Base-by-base conservation (phyloP, 2,797 vertebrate species). In the Cuculus canorus region DNA sequence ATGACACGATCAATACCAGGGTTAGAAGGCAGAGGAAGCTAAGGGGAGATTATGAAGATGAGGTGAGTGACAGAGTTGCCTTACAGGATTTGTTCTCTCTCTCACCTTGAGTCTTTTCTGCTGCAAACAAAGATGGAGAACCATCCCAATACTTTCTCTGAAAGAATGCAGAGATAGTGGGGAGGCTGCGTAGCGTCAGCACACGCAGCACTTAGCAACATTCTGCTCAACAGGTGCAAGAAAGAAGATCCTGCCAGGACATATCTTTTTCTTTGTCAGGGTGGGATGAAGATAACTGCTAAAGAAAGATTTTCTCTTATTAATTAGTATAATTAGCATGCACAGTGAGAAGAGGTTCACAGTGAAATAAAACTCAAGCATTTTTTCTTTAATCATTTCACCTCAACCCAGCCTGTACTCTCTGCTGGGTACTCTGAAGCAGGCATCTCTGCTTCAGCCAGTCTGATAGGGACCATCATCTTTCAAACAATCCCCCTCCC, bases 1-100 rank as follows among this genome's bases (percentile, higher is more conserved):
- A 92, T 98, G 98, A 98, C 98, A 98, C 78, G 5, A 98, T 99
- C 98, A 97, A 98, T 98, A 98, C 88, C 77, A 71, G 94, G 97
- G 97, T 97, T 97, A 98, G 97, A 93, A 95, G 94, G 92, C 95
- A 93, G 93, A 97, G 96, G 95, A 97, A 98, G 96, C 97, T 90
- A 94, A 92, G 93, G 96, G 96, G 98, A 98, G 97, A 97, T 98
- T 98, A 98, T 98, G 98, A 98, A 98, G 98, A 98, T 97, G 98
- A 98, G 97, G 97, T 95, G 97, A 98, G 93, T 91, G 96, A 94
- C 97, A 97, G 98, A 98, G 98, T 97, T 97, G 97, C 96, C 97
- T 96, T 95, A 85, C 75, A 95, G 94, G 95, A 97, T 98, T 96
- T 97, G 96, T 96, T 97, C 97, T 97, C 95, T 95, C 93, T 89